Evolutionary conservation across 2,113 vertebrate species (phyloP).

Genomic region (Oxyruncus cristatus): DNA sequence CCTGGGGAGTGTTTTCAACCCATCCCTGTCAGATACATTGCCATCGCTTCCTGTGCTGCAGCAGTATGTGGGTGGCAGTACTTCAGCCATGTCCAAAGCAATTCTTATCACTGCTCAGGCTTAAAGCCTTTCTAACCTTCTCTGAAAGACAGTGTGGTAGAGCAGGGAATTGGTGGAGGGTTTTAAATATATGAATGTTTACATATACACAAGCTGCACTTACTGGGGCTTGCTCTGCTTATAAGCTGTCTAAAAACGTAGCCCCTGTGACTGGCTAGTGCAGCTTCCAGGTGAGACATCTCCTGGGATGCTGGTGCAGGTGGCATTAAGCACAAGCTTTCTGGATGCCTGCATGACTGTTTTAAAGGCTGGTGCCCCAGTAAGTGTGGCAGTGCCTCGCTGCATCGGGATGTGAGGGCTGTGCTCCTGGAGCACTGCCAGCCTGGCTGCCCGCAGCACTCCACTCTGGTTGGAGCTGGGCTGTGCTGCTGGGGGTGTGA

Average conservation of each 20-base stretch:
- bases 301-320: not conserved
- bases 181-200: not conserved
- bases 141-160: not conserved
- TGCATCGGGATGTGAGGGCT: fast-evolving
- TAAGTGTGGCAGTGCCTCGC: not conserved
- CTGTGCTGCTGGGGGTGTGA: not conserved
- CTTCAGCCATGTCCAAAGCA: not conserved
- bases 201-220: not conserved
- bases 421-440: not conserved
- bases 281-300: not conserved
- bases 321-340: not conserved
- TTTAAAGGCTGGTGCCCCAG: not conserved
- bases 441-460: fast-evolving
- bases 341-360: not conserved
- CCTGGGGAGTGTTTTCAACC: not conserved
- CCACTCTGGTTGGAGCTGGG: not conserved
- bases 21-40: not conserved
- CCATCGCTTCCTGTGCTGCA: not conserved
- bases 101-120: not conserved
- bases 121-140: not conserved
- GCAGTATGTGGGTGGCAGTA: not conserved
- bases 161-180: not conserved
- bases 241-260: not conserved
- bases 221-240: not conserved
- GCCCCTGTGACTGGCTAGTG: not conserved